Base-by-base conservation (phyloP, 2,888 invertebrate species). In the Eilema caniola region DNA sequence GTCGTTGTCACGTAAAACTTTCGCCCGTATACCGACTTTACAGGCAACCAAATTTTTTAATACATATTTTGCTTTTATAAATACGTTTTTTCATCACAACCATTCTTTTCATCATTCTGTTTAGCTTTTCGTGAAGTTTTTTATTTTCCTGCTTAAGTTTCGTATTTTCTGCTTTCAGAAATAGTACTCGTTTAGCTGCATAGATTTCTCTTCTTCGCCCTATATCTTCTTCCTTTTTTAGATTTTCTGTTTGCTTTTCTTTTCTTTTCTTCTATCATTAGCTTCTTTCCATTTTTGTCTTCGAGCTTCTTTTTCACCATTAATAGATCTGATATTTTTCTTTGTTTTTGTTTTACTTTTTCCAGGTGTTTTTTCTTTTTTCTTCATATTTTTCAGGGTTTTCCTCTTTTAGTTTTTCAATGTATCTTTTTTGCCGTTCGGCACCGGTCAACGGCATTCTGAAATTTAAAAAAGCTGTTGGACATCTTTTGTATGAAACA, bases 351-450 rank as follows among this genome's bases (percentile, higher is more conserved):
- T 69, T 71, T 74, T 24, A 72, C 66, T 63, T 72, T 70, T 66
- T 74, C 72, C 67, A 74, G 62, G 56, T 74, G 70, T 66, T 70
- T 74, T 57, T 72, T 74, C 74, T 70, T 70, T 75, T 72, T 69
- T 70, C 71, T 72, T 74, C 71, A 72, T 69, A 72, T 74, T 74
- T 74, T 67, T 70, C 70, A 56, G 74, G 70, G 64, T 72, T 72
- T 69, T 72, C 60, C 37, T 69, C 20, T 72, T 69, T 66, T 37
- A 70, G 68, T 70, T 64, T 73, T 70, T 70, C 63, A 16, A 70
- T 68, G 24, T 71, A 73, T n/a, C n/a, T n/a, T n/a, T n/a, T n/a
- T n/a, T n/a, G n/a, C n/a, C n/a, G n/a, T n/a, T n/a, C n/a, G n/a
- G n/a, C n/a, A n/a, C n/a, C n/a, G n/a, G n/a, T n/a, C n/a, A n/a